Evolutionary conservation across 2,888 invertebrate genomes (phyloP), one percentile per base, ranked within the genome.

Genomic region (Litoditis marina): DNA sequence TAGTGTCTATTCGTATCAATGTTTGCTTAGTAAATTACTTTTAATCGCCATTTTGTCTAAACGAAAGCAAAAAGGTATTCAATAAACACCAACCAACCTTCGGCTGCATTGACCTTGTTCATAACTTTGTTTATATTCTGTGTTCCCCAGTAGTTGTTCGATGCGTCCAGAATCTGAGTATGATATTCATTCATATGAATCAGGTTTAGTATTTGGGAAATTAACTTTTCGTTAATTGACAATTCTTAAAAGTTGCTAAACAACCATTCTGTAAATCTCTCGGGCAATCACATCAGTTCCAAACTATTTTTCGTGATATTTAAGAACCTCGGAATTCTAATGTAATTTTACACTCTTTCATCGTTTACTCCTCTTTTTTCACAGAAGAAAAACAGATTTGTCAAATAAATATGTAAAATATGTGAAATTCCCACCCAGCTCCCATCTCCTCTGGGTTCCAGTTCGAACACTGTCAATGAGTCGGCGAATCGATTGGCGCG

Each of bases 401-500:
- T n/a, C n/a, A n/a, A n/a, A n/a, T n/a, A n/a, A n/a, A n/a, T n/a
- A n/a, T n/a, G n/a, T n/a, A n/a, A n/a, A n/a, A 3, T n/a, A 34
- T 11, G 31, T 28, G 19, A 30, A 36, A 44, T 59, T 52, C 13
- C 13, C 27, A 67, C 66, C 58, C 57, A 60, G 8, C 47, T 47
- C 4, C 61, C 61, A 54, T 68, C 68, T 47, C 64, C 69, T 19
- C 60, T 51, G 39, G 67, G 59, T 5, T 63, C 57, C 36, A 72
- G 46, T 34, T 69, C 62, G 59, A 65, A 69, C 30, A 62, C 61
- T 46, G 63, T 63, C 1, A 66, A 49, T 11, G 47, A 46, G 54
- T 72, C 69, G 27, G 67, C 65, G 54, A 72, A 68, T 16, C 54
- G 57, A 51, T 72, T 72, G 2, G 63, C 63, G 7, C 64, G 42